Conservation (phyloP, 2,113 vertebrate genomes). For the Scolopax mira region DNA sequence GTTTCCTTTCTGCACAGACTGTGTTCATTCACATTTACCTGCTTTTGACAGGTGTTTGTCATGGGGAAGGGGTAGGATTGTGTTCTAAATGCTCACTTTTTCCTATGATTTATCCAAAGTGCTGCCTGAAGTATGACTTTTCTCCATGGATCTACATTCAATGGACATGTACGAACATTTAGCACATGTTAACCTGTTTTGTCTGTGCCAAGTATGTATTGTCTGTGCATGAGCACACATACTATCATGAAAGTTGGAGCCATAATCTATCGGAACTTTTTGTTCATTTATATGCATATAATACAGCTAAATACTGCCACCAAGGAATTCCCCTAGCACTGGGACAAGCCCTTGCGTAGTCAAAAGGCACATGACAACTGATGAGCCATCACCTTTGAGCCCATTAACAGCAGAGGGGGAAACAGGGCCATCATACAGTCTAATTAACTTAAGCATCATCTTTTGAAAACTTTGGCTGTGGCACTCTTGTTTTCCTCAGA, state of each 20-base stretch:
- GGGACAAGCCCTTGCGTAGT: accelerated
- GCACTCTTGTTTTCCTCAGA: neutral
- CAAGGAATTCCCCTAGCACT: neutral
- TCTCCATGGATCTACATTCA: neutral
- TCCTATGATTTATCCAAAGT: neutral
- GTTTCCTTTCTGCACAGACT: neutral
- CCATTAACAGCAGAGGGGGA: neutral
- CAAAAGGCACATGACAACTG: neutral
- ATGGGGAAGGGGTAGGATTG: neutral
- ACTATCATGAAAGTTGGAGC: neutral
- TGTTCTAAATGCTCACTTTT: neutral
- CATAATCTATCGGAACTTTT: too few species aligned
- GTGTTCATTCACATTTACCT: neutral
- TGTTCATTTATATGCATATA: neutral
- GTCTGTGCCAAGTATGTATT: too few species aligned
- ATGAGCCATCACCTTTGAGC: neutral
- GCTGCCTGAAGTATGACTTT: neutral
- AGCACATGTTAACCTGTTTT: accelerated
- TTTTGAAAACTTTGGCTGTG: neutral
- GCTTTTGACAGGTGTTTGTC: neutral
- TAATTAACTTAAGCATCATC: neutral
- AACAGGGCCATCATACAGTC: neutral
- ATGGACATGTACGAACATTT: accelerated
- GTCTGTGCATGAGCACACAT: accelerated
- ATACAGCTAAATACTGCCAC: neutral